phyloP scores from a whole-genome alignment of 2,797 vertebrate genomes.

The Protonibea diacanthus region DNA sequence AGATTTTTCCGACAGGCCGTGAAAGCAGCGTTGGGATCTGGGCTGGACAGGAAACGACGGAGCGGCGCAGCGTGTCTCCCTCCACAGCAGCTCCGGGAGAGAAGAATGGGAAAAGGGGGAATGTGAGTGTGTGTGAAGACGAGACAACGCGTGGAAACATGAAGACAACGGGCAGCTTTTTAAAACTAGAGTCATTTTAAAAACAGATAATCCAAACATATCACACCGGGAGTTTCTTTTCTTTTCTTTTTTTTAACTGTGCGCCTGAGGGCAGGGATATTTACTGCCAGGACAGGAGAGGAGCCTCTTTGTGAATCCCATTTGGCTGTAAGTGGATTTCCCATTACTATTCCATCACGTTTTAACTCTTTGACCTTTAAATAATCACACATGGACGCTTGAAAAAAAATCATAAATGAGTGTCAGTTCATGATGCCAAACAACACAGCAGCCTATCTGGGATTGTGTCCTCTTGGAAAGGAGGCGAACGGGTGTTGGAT shows the following conservation, averaged over 20 bases:
- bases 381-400: accelerated
- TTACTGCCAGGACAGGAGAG: conserved; percentile 42
- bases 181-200: neutral
- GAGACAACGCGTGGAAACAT: conserved; percentile 55
- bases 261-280: conserved; percentile 25
- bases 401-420: neutral
- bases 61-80: conserved; percentile 78
- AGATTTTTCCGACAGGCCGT: conserved; percentile 19
- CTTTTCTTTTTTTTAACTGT: too few species aligned
- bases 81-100: conserved; percentile 72
- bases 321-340: conserved; percentile 70
- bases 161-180: conserved; percentile 42
- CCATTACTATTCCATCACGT: neutral
- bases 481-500: neutral
- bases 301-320: conserved; percentile 71
- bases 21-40: conserved; percentile 69
- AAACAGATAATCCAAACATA: neutral
- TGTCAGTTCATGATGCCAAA: neutral
- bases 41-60: conserved; percentile 86
- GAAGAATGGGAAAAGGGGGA: conserved; percentile 72
- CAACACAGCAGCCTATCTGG: conserved; percentile 39
- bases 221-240: neutral
- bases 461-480: conserved; percentile 33
- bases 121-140: conserved; percentile 40
- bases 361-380: neutral